These are phyloP conservation scores for Netelia inedita DNA, from an alignment of 2,888 invertebrate species.

Conservation along the genomic window DNA sequence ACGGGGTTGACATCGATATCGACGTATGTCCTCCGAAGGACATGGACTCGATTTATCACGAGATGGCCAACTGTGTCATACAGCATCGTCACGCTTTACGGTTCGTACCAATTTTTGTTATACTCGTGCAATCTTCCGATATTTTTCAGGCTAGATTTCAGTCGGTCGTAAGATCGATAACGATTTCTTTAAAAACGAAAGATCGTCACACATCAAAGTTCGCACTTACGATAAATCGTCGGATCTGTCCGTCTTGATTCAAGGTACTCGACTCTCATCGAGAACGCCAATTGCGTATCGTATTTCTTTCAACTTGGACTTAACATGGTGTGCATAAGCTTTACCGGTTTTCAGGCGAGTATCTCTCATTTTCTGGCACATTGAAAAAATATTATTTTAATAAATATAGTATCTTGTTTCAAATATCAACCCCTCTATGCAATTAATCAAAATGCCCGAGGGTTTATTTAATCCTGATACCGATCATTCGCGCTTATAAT, in stretches of 20 bases:
- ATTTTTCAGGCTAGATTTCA: neutral
- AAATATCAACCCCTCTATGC: too few species aligned
- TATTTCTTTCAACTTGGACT: slow-evolving; percentile 76
- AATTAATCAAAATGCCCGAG: too few species aligned
- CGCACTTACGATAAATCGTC: neutral
- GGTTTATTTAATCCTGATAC: too few species aligned
- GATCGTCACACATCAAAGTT: too few species aligned
- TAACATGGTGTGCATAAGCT: slow-evolving; percentile 76
- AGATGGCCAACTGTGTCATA: slow-evolving; percentile 68
- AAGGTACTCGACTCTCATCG: slow-evolving; percentile 72
- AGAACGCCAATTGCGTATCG: slow-evolving; percentile 72
- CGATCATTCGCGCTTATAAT: too few species aligned
- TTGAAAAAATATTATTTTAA: too few species aligned
- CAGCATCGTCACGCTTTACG: slow-evolving; percentile 70
- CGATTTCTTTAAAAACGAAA: too few species aligned
- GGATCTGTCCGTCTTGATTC: slow-evolving; percentile 1
- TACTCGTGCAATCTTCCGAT: neutral
- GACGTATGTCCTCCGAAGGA: slow-evolving; percentile 65
- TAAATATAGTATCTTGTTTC: too few species aligned
- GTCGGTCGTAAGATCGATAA: neutral
- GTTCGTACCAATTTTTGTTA: slow-evolving; percentile 35
- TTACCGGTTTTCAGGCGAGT: slow-evolving; percentile 76
- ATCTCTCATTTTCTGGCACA: neutral
- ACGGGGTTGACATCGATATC: slow-evolving; percentile 61
- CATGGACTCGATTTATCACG: slow-evolving; percentile 62